A percentile compares a stretch with the other conserved stretches of the same genome.
Evolutionary conservation across 2,888 invertebrate species (phyloP).

Genomic region (Seira sanloemensis): DNA sequence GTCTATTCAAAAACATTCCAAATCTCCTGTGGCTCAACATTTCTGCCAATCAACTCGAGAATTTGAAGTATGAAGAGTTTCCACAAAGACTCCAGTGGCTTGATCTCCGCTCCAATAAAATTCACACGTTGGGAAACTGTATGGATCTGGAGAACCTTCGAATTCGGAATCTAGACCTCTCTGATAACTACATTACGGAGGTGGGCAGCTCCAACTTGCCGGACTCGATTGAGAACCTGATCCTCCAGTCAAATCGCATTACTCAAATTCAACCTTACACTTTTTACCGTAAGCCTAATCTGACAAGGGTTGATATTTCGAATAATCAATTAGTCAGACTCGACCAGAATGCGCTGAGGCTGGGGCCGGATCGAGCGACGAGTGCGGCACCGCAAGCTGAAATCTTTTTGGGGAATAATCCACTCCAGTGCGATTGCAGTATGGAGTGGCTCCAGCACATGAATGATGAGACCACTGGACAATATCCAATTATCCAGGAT

Average conservation of each 20-base stretch:
- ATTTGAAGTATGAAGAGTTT: conserved; percentile 89
- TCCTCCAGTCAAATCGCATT: conserved; percentile 87
- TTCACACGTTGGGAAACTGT: conserved; percentile 89
- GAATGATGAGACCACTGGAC: conserved; percentile 85
- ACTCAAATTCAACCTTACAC: conserved; percentile 90
- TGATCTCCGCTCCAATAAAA: conserved; percentile 90
- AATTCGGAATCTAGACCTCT: conserved; percentile 87
- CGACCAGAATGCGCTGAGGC: conserved; percentile 76
- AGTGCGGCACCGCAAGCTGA: conserved; percentile 78
- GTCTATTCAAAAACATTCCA: conserved; percentile 87
- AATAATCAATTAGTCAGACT: conserved; percentile 84
- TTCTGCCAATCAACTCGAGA: conserved; percentile 87
- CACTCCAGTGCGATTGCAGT: conserved; percentile 91
- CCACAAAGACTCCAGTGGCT: conserved; percentile 90
- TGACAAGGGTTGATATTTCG: conserved; percentile 87
- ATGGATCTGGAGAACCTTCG: conserved; percentile 88
- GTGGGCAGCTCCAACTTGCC: conserved; percentile 89
- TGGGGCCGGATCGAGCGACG: conserved; percentile 72
- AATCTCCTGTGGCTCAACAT: conserved; percentile 91
- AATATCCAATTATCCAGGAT: conserved; percentile 89
- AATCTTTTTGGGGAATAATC: conserved; percentile 90
- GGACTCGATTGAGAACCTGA: conserved; percentile 87
- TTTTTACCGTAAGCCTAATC: conserved; percentile 90
- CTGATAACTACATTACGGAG: conserved; percentile 87
- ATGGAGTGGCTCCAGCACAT: conserved; percentile 94